A percentile compares a stretch with the other conserved stretches of the same genome.
These are phyloP conservation scores for Dolichoris vasculosae DNA, from an alignment of 1,140 invertebrate species.

Conservation along the genomic window DNA sequence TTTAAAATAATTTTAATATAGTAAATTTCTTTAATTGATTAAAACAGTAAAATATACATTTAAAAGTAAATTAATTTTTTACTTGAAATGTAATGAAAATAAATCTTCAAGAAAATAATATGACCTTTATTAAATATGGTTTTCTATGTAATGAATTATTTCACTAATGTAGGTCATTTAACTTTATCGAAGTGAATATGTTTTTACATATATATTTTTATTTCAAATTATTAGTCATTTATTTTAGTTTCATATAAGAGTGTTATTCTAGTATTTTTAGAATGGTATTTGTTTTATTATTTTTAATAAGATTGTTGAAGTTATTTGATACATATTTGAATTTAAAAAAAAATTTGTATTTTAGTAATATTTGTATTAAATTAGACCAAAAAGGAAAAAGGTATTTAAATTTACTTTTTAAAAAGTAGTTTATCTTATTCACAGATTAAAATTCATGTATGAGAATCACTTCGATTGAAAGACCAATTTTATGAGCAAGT, in stretches of 20 bases:
- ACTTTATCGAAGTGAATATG: too few relatives aligned
- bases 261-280: neutral
- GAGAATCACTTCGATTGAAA: slow-evolving; percentile 9
- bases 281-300: neutral
- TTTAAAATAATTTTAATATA: neutral
- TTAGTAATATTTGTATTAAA: neutral
- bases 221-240: neutral
- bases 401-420: neutral
- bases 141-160: too few relatives aligned
- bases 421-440: neutral
- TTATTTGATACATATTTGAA: neutral
- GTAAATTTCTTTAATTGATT: too few relatives aligned
- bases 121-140: too few relatives aligned
- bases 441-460: neutral
- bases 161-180: too few relatives aligned
- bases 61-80: too few relatives aligned
- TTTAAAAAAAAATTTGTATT: neutral
- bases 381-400: neutral
- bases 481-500: neutral
- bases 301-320: neutral
- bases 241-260: neutral
- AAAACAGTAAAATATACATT: too few relatives aligned
- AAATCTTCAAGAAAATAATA: too few relatives aligned
- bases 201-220: too few relatives aligned
- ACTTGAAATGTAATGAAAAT: too few relatives aligned